These are phyloP conservation scores for Therioaphis trifolii DNA, from an alignment of 2,888 invertebrate genomes.

Conservation along the genomic window DNA sequence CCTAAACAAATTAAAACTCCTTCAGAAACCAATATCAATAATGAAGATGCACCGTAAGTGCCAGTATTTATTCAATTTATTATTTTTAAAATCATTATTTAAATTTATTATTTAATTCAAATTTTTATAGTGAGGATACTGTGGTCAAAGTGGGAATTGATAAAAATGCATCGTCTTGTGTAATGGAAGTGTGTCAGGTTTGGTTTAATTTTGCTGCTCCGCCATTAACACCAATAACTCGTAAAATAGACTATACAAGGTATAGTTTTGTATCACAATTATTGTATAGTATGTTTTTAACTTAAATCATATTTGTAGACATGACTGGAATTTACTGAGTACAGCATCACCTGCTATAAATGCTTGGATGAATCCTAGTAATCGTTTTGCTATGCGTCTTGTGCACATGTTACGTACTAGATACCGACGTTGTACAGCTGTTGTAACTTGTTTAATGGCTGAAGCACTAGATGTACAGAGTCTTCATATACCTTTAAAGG, in stretches of 20 bases:
- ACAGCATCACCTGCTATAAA: conserved; percentile 97
- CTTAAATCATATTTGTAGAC: conserved; percentile 70
- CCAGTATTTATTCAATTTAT: conserved; percentile 21
- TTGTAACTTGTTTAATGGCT: conserved; percentile 94
- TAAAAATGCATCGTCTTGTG: conserved; percentile 85
- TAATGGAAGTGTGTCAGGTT: conserved; percentile 87
- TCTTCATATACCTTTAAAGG: conserved; percentile 83
- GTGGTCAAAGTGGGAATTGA: conserved; percentile 68
- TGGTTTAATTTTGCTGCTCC: conserved; percentile 99
- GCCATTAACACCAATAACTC: conserved; percentile 90
- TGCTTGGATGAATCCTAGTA: conserved; percentile 97
- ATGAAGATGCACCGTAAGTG: conserved; percentile 44
- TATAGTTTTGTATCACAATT: conserved; percentile 67
- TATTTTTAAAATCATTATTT: not conserved
- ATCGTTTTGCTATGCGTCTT: conserved; percentile 86
- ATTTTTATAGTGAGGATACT: conserved; percentile 62
- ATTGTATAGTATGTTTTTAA: not conserved
- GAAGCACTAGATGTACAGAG: conserved; percentile 90
- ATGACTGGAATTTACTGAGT: conserved; percentile 96
- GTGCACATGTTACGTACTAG: conserved; percentile 83
- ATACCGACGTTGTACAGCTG: conserved; percentile 84
- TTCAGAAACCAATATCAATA: conserved; percentile 44
- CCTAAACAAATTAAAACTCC: conserved; percentile 55
- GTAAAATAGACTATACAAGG: conserved; percentile 94
- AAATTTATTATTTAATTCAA: not conserved